These are phyloP conservation scores for Neopelma chrysocephalum DNA, from an alignment of 2,797 vertebrate species.

Conservation along the genomic window DNA sequence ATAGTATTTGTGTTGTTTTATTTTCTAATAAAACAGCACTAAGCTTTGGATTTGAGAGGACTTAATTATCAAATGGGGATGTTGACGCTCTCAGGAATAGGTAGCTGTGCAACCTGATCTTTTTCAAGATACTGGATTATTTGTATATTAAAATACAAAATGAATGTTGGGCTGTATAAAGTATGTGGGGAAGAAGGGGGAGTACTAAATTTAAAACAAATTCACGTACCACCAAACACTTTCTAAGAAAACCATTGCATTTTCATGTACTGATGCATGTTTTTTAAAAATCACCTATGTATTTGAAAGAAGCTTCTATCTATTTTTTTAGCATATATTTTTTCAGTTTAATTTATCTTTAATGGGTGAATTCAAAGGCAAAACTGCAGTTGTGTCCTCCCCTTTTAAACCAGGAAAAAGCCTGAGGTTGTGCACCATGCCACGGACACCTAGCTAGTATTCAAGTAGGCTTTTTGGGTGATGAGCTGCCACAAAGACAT, in stretches of 20 bases:
- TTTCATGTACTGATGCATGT: background rate
- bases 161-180: background rate
- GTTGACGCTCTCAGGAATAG: background rate
- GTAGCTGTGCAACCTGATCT: background rate
- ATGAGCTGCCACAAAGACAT: background rate
- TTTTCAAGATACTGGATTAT: background rate
- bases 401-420: background rate
- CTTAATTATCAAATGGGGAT: background rate
- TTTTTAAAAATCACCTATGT: background rate
- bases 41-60: background rate
- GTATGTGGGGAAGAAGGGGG: background rate
- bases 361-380: background rate
- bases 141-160: background rate
- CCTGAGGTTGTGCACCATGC: background rate
- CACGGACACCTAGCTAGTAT: background rate
- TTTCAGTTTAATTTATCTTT: background rate
- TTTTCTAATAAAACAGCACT: background rate
- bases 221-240: background rate
- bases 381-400: background rate
- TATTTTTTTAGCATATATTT: background rate
- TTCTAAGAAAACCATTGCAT: background rate
- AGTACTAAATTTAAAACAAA: background rate
- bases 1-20: background rate
- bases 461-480: background rate
- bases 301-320: background rate